Evolutionary conservation across 2,113 vertebrate species (phyloP).

Genomic region (Isichthys henryi): DNA sequence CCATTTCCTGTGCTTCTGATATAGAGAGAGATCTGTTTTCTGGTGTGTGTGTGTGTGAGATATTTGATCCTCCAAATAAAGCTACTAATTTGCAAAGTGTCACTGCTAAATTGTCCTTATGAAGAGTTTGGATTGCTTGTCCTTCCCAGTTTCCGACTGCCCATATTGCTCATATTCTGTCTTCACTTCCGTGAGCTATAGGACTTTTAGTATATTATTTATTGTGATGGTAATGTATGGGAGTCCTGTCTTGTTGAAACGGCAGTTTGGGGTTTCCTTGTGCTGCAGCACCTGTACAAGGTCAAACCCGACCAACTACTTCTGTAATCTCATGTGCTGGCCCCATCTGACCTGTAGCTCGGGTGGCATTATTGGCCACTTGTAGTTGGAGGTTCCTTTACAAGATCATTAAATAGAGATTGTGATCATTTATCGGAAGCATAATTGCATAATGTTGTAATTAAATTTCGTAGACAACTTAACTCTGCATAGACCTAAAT

Average conservation of each 20-base stretch:
- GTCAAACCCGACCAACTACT: background rate
- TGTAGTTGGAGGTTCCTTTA: conserved; percentile 18
- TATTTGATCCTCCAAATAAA: background rate
- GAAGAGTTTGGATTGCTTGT: background rate
- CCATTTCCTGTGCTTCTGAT: background rate
- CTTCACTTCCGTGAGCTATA: background rate
- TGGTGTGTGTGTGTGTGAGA: background rate
- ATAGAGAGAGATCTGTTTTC: background rate
- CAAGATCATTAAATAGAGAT: background rate
- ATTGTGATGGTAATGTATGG: background rate
- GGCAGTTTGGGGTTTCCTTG: background rate
- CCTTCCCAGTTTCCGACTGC: background rate
- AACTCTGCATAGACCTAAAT: background rate
- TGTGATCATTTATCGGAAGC: conserved; percentile 33
- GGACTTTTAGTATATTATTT: background rate
- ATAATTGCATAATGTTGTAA: conserved; percentile 1
- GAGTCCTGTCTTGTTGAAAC: background rate
- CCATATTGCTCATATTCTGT: background rate
- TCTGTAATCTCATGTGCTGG: background rate
- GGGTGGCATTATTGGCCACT: conserved; percentile 17
- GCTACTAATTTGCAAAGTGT: background rate
- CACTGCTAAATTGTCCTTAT: background rate
- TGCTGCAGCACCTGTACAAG: background rate
- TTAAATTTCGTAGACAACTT: background rate
- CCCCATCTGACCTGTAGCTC: background rate